These are phyloP conservation scores for Raja brachyura DNA, from an alignment of 2,113 vertebrate species.

Conservation along the genomic window DNA sequence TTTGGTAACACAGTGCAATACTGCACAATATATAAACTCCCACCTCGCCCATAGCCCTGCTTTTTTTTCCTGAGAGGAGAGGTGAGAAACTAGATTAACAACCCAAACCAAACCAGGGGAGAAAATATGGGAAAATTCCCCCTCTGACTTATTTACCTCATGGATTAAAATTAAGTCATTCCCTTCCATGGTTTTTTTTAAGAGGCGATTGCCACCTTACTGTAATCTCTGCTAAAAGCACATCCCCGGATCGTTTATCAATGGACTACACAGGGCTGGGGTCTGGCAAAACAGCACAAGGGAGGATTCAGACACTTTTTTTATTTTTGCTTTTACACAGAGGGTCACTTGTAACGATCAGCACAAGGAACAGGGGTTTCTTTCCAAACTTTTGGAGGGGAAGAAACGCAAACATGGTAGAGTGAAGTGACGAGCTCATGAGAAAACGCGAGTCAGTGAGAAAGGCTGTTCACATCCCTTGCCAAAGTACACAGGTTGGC, in stretches of 20 bases:
- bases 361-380: neutral
- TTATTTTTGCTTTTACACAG: neutral
- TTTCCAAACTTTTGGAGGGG: neutral
- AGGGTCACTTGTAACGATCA: neutral
- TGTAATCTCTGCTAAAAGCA: neutral
- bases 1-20: too few species aligned
- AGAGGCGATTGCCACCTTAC: neutral
- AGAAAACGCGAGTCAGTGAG: neutral
- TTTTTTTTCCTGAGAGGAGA: neutral
- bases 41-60: too few species aligned
- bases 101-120: neutral
- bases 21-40: too few species aligned
- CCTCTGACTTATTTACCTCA: too few species aligned
- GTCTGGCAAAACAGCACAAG: neutral
- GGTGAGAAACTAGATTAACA: neutral
- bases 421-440: neutral
- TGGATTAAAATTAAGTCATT: neutral
- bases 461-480: neutral
- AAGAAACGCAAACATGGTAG: neutral
- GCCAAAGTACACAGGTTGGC: conserved; percentile 20
- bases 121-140: neutral
- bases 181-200: neutral
- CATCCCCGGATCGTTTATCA: neutral
- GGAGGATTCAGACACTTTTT: too few species aligned
- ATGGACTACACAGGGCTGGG: too few species aligned